These are phyloP conservation scores for Drosophila arizonae DNA, from an alignment of 1,140 invertebrate genomes.

Conservation along the genomic window DNA sequence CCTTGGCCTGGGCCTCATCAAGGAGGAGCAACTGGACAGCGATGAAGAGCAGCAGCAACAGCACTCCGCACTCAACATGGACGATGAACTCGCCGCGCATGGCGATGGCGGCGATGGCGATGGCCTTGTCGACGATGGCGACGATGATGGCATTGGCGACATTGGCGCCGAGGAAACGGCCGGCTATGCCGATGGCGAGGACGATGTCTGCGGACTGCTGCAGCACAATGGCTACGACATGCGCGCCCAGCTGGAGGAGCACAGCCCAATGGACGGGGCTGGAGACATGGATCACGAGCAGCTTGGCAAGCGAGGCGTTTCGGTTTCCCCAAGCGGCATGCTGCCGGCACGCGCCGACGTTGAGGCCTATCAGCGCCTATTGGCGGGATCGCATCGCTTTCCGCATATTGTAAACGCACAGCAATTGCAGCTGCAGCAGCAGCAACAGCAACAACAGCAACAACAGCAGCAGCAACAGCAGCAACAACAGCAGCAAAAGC, in stretches of 20 bases:
- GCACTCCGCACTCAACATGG: constrained; percentile 18
- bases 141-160: constrained; percentile 55
- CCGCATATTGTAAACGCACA: constrained; percentile 71
- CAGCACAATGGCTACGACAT: constrained; percentile 61
- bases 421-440: constrained; percentile 65
- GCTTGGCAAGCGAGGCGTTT: constrained; percentile 36
- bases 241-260: constrained; percentile 31
- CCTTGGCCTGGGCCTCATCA: constrained; percentile 54
- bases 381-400: constrained; percentile 63
- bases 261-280: constrained; percentile 42
- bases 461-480: constrained; percentile 45
- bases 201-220: constrained; percentile 61
- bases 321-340: constrained; percentile 32
- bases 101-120: constrained; percentile 25
- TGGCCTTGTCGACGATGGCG: constrained; percentile 30
- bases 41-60: constrained; percentile 11
- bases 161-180: constrained; percentile 71
- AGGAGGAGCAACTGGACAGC: constrained; percentile 61
- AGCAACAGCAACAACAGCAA: constrained; percentile 47
- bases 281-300: constrained; percentile 54
- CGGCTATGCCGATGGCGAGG: constrained; percentile 64
- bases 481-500: constrained; percentile 43
- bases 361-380: constrained; percentile 62
- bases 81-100: neutral
- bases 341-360: constrained; percentile 56